Base-by-base conservation (phyloP, 2,888 invertebrate genomes). In the Acronicta aceris region DNA sequence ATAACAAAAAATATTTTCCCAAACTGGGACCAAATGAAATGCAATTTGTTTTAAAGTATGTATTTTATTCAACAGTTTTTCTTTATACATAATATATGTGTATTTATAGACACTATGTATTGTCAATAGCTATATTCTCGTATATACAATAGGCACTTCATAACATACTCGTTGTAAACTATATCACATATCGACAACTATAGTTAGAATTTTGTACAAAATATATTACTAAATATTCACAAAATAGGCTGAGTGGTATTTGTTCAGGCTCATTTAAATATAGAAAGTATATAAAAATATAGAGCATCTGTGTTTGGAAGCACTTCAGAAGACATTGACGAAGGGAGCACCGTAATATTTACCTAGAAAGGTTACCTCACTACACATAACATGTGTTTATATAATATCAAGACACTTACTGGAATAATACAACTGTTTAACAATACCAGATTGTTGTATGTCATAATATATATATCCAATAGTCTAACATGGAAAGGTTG, bases 151-250 rank as follows among this genome's bases (percentile, higher is more conserved):
- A 91, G 89, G 87, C 90, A 89, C 86, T 85, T 88, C 64, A 85
- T 81, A 84, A 86, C 79, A 83, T 78, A 82, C 64, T 89, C 88
- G 87, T 86, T 91, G 89, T 93, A 91, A 82, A 85, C 92, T 93
- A 93, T 93, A 93, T 93, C 93, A 93, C 93, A 93, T 88, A 87
- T 88, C 81, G 83, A 88, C 82, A 85, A 83, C 78, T 86, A 86
- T 74, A 77, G 67, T 67, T 78, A 81, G 71, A 76, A 68, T 71
- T 85, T 78, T 86, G 65, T 88, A 88, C 86, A 85, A 80, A 77
- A 86, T 83, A 85, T 85, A 87, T 82, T 84, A 81, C 66, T 79
- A 72, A 59, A 21, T 81, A 77, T 81, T 79, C 73, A 79, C 78
- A 82, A 70, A 63, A 65, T 48, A 61, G 38, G 38, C 60, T 67